Conservation (phyloP, 2,113 vertebrate genomes). For the Passer montanus region DNA sequence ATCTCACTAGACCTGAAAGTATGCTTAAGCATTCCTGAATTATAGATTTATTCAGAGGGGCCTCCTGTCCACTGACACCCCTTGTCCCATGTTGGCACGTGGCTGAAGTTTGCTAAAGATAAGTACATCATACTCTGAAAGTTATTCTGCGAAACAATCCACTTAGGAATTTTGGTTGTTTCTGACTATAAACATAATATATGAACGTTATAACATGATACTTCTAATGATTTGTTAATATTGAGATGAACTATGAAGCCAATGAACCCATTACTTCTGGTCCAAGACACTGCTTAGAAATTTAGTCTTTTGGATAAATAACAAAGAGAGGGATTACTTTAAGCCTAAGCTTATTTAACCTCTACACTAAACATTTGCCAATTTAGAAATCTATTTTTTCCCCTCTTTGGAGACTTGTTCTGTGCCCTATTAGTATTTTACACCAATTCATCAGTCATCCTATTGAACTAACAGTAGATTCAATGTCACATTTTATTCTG, state of each 20-base stretch:
- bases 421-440: conserved; percentile 6
- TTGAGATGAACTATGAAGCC: conserved; percentile 25
- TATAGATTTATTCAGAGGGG: conserved; percentile 44
- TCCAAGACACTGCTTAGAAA: conserved; percentile 47
- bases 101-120: conserved; percentile 39
- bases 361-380: conserved; percentile 18
- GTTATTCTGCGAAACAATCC: neutral
- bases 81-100: conserved; percentile 10
- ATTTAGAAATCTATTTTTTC: neutral
- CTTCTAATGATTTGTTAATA: neutral
- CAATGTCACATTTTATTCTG: neutral
- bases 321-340: neutral
- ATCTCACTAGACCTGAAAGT: conserved; percentile 37
- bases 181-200: neutral
- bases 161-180: neutral
- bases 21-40: conserved; percentile 52
- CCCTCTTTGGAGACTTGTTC: neutral
- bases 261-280: conserved; percentile 32
- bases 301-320: conserved; percentile 36
- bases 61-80: conserved; percentile 20
- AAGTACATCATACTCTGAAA: neutral
- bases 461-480: neutral
- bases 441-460: neutral
- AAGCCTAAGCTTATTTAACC: neutral
- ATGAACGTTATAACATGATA: neutral